Percentiles rank a stretch among this genome's conserved stretches.
phyloP scores from a whole-genome alignment of 1,140 invertebrate species.

The Cydia splendana region DNA sequence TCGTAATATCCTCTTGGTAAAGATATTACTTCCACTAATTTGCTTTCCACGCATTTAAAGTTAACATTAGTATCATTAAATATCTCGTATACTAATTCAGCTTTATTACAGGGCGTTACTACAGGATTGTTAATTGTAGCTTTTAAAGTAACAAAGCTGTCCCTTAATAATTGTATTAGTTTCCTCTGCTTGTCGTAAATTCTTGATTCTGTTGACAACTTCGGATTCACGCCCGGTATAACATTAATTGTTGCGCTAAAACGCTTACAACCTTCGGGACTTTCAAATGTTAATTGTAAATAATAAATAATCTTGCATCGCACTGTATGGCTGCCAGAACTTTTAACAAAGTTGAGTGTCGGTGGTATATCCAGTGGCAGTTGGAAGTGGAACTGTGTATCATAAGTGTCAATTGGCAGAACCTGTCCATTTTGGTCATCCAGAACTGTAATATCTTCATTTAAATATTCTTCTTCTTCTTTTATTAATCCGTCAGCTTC shows the following conservation, averaged over 20 bases:
- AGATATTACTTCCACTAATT: slow-evolving; percentile 11
- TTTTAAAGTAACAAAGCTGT: slow-evolving; percentile 18
- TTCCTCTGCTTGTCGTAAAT: slow-evolving; percentile 25
- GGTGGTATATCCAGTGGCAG: slow-evolving; percentile 16
- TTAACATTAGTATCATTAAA: slow-evolving; percentile 24
- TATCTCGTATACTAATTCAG: slow-evolving; percentile 12
- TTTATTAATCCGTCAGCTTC: background rate
- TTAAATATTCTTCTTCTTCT: slow-evolving; percentile 19
- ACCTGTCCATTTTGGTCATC: background rate
- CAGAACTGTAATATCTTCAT: background rate
- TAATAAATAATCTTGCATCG: slow-evolving; percentile 15
- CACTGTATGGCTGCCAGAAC: background rate
- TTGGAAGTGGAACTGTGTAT: slow-evolving; percentile 12
- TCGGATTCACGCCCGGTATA: slow-evolving; percentile 5
- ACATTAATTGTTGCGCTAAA: background rate
- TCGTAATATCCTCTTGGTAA: background rate
- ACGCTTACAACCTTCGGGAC: background rate
- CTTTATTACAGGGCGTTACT: background rate
- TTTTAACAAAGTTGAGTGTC: slow-evolving; percentile 5
- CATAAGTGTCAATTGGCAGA: background rate
- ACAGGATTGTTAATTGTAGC: slow-evolving; percentile 20
- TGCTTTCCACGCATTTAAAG: slow-evolving; percentile 23
- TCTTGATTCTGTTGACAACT: background rate
- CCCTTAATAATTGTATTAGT: slow-evolving; percentile 14
- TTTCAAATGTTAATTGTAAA: background rate